phyloP scores from a whole-genome alignment of 2,888 invertebrate genomes.

The Drosophila leonis region DNA sequence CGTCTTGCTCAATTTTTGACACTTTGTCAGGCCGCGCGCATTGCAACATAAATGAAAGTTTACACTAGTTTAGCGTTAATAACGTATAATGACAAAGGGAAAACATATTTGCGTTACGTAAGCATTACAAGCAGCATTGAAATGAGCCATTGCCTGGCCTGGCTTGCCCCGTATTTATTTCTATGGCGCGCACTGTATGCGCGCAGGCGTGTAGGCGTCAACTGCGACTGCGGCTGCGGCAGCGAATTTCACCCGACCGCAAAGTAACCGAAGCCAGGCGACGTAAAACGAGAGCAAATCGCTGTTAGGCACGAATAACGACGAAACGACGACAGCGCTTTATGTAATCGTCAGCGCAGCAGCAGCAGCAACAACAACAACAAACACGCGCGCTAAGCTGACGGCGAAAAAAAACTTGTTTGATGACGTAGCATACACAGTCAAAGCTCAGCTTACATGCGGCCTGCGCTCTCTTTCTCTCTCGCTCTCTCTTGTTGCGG shows the following conservation, averaged over 20 bases:
- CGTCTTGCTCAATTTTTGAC: slow-evolving; percentile 33
- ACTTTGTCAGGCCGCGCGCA: slow-evolving; percentile 34
- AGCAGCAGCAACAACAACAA: slow-evolving; percentile 39
- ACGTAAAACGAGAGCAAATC: slow-evolving; percentile 69
- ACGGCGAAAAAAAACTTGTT: slow-evolving; percentile 65
- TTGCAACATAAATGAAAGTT: slow-evolving; percentile 80
- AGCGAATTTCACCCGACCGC: slow-evolving; percentile 70
- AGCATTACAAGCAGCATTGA: slow-evolving; percentile 42
- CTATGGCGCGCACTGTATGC: slow-evolving; percentile 46
- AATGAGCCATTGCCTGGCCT: slow-evolving; percentile 33
- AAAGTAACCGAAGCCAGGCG: slow-evolving; percentile 45
- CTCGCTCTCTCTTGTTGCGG: slow-evolving; percentile 18
- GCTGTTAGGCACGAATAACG: slow-evolving; percentile 42
- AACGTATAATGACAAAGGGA: slow-evolving; percentile 64
- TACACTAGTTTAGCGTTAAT: slow-evolving; percentile 51
- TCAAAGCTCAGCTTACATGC: slow-evolving; percentile 51
- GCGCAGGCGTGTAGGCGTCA: slow-evolving; percentile 63
- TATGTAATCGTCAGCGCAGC: slow-evolving; percentile 68
- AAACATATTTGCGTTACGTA: slow-evolving; percentile 71
- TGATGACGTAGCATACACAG: slow-evolving; percentile 65
- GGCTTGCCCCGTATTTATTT: slow-evolving; percentile 48
- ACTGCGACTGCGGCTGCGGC: slow-evolving; percentile 34
- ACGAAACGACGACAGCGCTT: slow-evolving; percentile 37
- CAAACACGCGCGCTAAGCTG: slow-evolving; percentile 24
- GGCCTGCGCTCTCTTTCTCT: slow-evolving; percentile 11